These are phyloP conservation scores for Drosophila maculinotata DNA, from an alignment of 2,888 invertebrate genomes.

Conservation along the genomic window DNA sequence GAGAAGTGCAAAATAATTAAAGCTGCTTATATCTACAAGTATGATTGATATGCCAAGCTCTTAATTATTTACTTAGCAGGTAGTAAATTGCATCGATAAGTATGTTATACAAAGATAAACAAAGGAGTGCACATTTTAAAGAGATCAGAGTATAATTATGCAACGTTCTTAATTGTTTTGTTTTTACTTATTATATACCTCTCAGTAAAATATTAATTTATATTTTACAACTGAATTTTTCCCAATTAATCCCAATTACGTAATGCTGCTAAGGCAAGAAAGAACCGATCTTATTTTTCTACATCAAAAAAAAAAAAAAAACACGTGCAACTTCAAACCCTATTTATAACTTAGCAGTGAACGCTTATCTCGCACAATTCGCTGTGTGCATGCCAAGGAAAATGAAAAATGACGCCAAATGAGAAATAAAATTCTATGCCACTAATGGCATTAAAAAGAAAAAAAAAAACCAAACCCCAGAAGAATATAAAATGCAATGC, in stretches of 20 bases:
- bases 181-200: too few relatives aligned
- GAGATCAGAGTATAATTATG: too few relatives aligned
- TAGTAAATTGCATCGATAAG: neutral
- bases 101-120: too few relatives aligned
- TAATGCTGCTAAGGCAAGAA: too few relatives aligned
- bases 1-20: conserved; percentile 40
- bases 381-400: conserved; percentile 34
- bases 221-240: too few relatives aligned
- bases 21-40: conserved; percentile 30
- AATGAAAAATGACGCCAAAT: conserved; percentile 62
- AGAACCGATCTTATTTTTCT: too few relatives aligned
- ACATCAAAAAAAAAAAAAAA: too few relatives aligned
- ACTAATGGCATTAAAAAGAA: conserved; percentile 60
- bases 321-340: neutral
- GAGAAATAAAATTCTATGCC: conserved; percentile 42
- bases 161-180: too few relatives aligned
- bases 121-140: too few relatives aligned
- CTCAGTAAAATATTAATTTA: too few relatives aligned
- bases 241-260: too few relatives aligned
- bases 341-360: conserved; percentile 4
- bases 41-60: conserved; percentile 18
- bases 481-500: conserved; percentile 35
- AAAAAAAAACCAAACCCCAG: conserved; percentile 1
- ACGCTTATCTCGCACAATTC: conserved; percentile 17
- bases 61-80: conserved; percentile 21